A percentile compares a stretch with the other conserved stretches of the same genome.
Conservation (phyloP, 2,113 vertebrate genomes). For the Cygnus atratus region DNA sequence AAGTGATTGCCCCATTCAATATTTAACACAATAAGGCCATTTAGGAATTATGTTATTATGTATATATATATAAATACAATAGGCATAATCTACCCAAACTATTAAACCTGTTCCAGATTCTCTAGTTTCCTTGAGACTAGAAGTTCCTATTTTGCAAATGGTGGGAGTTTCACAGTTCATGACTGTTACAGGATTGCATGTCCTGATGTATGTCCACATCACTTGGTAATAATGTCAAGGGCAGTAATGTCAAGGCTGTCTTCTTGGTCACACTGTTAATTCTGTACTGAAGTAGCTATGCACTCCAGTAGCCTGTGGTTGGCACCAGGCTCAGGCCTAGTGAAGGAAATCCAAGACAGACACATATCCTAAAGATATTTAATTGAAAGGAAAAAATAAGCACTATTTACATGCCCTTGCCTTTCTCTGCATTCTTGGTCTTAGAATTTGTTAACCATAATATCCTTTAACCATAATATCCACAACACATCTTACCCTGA, state of each 20-base stretch:
- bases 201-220: neutral
- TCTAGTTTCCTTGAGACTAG: neutral
- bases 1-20: neutral
- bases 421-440: neutral
- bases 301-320: neutral
- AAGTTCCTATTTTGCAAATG: neutral
- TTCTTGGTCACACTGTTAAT: neutral
- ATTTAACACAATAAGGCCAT: neutral
- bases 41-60: neutral
- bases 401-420: neutral
- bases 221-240: fast-evolving
- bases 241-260: neutral
- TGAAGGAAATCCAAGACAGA: neutral
- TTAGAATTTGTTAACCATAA: neutral
- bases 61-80: neutral
- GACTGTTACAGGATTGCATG: neutral
- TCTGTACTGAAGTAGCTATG: neutral
- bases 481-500: neutral
- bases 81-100: neutral
- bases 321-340: neutral
- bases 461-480: no score
- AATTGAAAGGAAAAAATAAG: neutral
- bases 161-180: neutral
- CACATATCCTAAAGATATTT: neutral
- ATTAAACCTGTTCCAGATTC: neutral